Conservation (phyloP, 2,888 invertebrate genomes). For the Andrena praecox region DNA sequence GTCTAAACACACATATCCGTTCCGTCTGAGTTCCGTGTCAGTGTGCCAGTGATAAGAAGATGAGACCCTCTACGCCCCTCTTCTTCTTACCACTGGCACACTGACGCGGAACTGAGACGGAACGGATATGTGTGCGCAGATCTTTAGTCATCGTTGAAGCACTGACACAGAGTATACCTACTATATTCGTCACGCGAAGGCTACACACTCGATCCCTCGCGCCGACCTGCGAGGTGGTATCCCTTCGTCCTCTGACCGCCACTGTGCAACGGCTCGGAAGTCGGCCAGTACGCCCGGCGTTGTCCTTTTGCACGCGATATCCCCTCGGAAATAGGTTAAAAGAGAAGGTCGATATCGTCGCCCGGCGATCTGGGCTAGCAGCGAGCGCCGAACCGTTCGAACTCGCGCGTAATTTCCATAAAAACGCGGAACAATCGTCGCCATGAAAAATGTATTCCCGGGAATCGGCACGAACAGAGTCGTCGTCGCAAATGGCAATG, state of each 20-base stretch:
- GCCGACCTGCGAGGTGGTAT: too few relatives aligned
- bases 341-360: conserved; percentile 47
- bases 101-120: too few relatives aligned
- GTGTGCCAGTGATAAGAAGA: too few relatives aligned
- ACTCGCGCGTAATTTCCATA: conserved; percentile 45
- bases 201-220: background rate
- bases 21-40: too few relatives aligned
- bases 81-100: too few relatives aligned
- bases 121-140: too few relatives aligned
- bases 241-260: background rate
- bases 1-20: too few relatives aligned
- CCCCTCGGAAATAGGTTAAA: conserved; percentile 35
- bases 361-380: conserved; percentile 18
- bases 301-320: conserved; percentile 9
- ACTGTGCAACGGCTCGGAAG: background rate
- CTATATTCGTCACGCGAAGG: background rate
- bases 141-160: too few relatives aligned
- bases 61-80: too few relatives aligned
- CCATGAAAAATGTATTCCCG: conserved; percentile 50
- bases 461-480: conserved; percentile 36
- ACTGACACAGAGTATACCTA: too few relatives aligned
- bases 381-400: conserved; percentile 17
- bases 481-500: conserved; percentile 28
- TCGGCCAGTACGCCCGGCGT: background rate
- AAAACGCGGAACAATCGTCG: conserved; percentile 55